Evolutionary conservation across 1,140 invertebrate species (phyloP).

Genomic region (Eueides isabella): DNA sequence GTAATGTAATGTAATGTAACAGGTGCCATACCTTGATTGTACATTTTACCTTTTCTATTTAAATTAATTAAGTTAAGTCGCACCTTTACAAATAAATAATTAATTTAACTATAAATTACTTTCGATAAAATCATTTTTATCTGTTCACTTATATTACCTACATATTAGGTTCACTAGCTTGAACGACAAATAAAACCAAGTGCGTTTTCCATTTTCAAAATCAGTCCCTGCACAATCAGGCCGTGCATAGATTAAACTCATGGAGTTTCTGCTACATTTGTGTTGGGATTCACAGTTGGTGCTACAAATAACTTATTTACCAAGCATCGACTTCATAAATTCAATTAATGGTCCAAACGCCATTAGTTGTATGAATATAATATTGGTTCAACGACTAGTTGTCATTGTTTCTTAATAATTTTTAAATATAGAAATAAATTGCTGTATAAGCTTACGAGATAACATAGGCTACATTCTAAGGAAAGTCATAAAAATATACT

Average conservation of each 20-base stretch:
- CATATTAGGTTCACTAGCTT: conserved; percentile 70
- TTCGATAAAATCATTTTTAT: conserved; percentile 1
- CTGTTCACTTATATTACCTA: conserved; percentile 56
- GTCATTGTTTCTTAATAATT: background rate
- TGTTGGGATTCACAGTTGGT: conserved; percentile 62
- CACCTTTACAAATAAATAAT: conserved; percentile 67
- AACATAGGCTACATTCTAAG: conserved; percentile 76
- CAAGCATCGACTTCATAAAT: background rate
- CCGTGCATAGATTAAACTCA: conserved; percentile 94
- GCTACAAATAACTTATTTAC: conserved; percentile 41
- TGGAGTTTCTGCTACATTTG: conserved; percentile 73
- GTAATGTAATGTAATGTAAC: conserved; percentile 88
- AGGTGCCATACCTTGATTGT: conserved; percentile 94
- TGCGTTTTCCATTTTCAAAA: conserved; percentile 95
- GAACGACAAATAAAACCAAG: conserved; percentile 97
- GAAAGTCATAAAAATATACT: conserved; percentile 58
- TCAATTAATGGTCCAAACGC: background rate
- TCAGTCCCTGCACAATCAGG: conserved; percentile 94
- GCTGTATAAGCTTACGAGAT: conserved; percentile 50
- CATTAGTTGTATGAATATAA: background rate
- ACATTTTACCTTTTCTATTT: conserved; percentile 95
- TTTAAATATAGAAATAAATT: background rate
- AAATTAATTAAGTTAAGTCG: conserved; percentile 94
- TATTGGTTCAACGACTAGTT: background rate
- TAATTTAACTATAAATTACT: conserved; percentile 2